phyloP scores from a whole-genome alignment of 2,113 vertebrate species.

The Epinephelus cyanopodus region DNA sequence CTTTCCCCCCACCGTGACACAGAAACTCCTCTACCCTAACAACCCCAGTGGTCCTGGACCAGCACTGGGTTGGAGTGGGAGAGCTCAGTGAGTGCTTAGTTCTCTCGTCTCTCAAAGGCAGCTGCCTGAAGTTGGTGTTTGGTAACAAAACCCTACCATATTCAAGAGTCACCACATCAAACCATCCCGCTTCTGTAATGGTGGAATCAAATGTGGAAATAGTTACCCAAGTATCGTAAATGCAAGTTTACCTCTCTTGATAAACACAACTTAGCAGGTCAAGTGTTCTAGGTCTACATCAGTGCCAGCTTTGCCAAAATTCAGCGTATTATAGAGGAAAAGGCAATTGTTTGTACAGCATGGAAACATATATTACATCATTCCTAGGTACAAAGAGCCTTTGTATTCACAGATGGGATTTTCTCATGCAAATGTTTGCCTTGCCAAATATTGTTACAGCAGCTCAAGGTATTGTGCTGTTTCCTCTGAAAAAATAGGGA shows the following conservation, averaged over 20 bases:
- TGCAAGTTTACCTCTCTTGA: conserved; percentile 20
- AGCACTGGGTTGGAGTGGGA: neutral
- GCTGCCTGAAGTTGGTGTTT: neutral
- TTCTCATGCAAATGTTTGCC: conserved; percentile 67
- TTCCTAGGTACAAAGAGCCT: conserved; percentile 58
- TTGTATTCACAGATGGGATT: conserved; percentile 66
- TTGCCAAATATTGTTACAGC: conserved; percentile 47
- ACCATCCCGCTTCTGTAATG: conserved; percentile 26
- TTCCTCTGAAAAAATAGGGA: conserved; percentile 45
- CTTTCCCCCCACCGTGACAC: conserved; percentile 29
- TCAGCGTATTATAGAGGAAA: conserved; percentile 43
- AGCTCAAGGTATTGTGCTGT: conserved; percentile 40
- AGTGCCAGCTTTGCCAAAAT: conserved; percentile 48
- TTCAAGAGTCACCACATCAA: conserved; percentile 21
- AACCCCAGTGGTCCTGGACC: neutral
- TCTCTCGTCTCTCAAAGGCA: conserved; percentile 20
- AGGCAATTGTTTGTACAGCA: conserved; percentile 59
- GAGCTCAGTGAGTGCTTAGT: neutral
- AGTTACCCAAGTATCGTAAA: conserved; percentile 23
- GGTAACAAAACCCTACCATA: conserved; percentile 18
- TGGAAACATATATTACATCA: conserved; percentile 69
- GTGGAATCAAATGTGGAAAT: conserved; percentile 55
- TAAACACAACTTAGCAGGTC: conserved; percentile 24
- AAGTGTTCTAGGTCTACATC: conserved; percentile 27
- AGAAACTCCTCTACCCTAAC: neutral